These are phyloP conservation scores for Actinostola sp. DNA, from an alignment of 92 coral and sea anemone species.

Conservation along the genomic window DNA sequence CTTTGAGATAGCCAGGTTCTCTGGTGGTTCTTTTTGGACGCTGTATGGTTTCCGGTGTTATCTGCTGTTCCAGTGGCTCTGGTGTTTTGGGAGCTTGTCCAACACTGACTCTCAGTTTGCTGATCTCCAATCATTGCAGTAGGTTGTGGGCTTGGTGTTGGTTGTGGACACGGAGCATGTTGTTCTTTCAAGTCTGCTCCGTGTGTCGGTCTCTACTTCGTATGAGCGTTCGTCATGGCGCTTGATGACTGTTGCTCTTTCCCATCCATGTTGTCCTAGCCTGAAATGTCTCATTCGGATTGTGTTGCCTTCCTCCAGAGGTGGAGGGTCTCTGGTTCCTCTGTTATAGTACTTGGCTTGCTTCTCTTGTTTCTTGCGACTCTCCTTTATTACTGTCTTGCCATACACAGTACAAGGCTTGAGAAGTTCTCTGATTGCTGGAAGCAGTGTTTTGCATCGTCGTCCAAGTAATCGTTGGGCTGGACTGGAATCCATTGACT, in stretches of 20 bases:
- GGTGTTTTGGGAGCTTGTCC: too few species aligned
- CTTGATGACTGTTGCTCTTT: slow-evolving; percentile 33
- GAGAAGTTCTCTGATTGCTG: slow-evolving; percentile 51
- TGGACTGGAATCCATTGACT: slow-evolving; percentile 64
- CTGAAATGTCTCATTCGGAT: slow-evolving; percentile 36
- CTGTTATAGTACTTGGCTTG: slow-evolving; percentile 44
- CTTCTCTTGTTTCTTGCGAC: slow-evolving; percentile 5
- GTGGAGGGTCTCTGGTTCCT: slow-evolving; percentile 20
- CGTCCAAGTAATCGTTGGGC: too few species aligned
- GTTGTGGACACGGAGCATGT: too few species aligned
- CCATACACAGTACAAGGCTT: slow-evolving; percentile 37
- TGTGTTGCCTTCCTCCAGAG: slow-evolving; percentile 30
- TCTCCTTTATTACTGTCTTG: slow-evolving; percentile 32
- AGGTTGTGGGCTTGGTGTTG: too few species aligned
- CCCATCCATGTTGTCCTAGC: slow-evolving; percentile 29
- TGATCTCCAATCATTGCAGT: too few species aligned
- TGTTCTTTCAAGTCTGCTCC: too few species aligned
- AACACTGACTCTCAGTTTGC: too few species aligned
- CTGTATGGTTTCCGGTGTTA: too few species aligned
- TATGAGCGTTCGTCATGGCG: slow-evolving; percentile 31
- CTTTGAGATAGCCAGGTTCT: too few species aligned
- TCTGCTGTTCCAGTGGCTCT: too few species aligned
- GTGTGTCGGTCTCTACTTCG: slow-evolving; percentile 25
- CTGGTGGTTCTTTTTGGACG: too few species aligned
- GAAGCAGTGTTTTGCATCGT: slow-evolving; percentile 60